Evolutionary conservation across 2,888 invertebrate genomes (phyloP), one percentile per base, ranked within the genome.

Genomic region (Celastrina argiolus): DNA sequence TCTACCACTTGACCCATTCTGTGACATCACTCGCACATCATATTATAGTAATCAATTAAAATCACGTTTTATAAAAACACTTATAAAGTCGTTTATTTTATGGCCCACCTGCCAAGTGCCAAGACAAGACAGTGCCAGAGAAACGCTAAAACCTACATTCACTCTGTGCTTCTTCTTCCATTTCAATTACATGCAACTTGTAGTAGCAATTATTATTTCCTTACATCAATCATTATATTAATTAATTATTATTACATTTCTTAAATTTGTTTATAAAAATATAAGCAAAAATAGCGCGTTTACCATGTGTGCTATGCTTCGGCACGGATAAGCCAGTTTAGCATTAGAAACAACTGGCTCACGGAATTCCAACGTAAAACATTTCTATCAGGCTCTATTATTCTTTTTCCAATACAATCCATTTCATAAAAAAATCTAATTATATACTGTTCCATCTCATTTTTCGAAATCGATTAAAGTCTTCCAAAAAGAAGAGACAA

Each of bases 401-500:
- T 16, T 22, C 5, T 26, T 3, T 16, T 18, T 10, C 16, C 16
- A 10, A 42, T 18, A 16, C 8, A 16, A 12, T 51, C 22, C 22
- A 45, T 45, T 31, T 18, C 1, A 51, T 22, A 51, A 51, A 22
- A 51, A 41, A 3, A 4, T 5, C 12, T 14, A 12, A 22, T 51
- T 4, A 14, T 51, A 22, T 51, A 0, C 51, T 39, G 2, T 39
- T 22, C 18, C 22, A 61, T 36, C 1, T 14, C 45, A 45, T 31
- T 39, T 61, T 61, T 36, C 10, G 61, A 10, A 59, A 61, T 61
- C 61, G 61, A 61, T 61, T 16, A 64, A 12, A 59, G 64, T 58
- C 61, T 59, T 34, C 68, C 63, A 69, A 68, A 71, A 71, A 66
- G 66, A 69, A 66, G 59, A 16, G 65, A 68, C 41, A 67, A 69